These are phyloP conservation scores for Cyprinodon variegatus DNA, from an alignment of 2,113 vertebrate species.

Conservation along the genomic window DNA sequence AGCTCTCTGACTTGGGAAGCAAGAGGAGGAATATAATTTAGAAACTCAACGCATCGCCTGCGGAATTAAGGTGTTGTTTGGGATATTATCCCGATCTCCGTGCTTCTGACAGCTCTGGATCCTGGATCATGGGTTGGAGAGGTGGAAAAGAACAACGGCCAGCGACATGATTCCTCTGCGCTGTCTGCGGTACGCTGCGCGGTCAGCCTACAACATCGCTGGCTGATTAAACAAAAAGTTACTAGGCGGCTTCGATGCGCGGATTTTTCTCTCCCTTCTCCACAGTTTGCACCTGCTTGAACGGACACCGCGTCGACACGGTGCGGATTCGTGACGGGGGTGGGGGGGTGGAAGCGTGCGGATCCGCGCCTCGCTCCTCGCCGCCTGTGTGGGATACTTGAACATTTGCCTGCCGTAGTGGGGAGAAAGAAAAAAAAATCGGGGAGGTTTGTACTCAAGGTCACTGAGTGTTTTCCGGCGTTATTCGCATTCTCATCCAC, in stretches of 20 bases:
- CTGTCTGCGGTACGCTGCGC: conserved; percentile 72
- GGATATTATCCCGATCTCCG: conserved; percentile 51
- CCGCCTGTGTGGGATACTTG: conserved; percentile 73
- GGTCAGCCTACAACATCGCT: conserved; percentile 43
- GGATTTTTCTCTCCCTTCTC: conserved; percentile 53
- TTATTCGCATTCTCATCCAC: conserved; percentile 44
- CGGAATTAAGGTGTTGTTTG: conserved; percentile 52
- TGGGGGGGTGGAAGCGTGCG: conserved; percentile 40
- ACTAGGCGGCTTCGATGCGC: conserved; percentile 67
- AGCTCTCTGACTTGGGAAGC: conserved; percentile 70
- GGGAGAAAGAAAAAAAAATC: conserved; percentile 41
- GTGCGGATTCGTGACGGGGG: conserved; percentile 62
- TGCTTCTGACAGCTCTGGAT: conserved; percentile 69
- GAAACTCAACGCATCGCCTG: conserved; percentile 56
- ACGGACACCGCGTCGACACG: conserved; percentile 70
- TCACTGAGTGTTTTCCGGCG: conserved; percentile 75
- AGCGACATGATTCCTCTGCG: conserved; percentile 74
- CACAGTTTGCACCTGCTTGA: conserved; percentile 77
- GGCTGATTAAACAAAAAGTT: conserved; percentile 81
- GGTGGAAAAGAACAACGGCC: conserved; percentile 78
- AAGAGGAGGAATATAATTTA: conserved; percentile 64
- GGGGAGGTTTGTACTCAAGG: conserved; percentile 80
- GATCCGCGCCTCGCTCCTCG: conserved; percentile 58
- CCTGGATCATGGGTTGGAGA: conserved; percentile 77
- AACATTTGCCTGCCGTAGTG: conserved; percentile 72